These are phyloP conservation scores for Balaeniceps rex DNA, from an alignment of 2,113 vertebrate species.

Conservation along the genomic window DNA sequence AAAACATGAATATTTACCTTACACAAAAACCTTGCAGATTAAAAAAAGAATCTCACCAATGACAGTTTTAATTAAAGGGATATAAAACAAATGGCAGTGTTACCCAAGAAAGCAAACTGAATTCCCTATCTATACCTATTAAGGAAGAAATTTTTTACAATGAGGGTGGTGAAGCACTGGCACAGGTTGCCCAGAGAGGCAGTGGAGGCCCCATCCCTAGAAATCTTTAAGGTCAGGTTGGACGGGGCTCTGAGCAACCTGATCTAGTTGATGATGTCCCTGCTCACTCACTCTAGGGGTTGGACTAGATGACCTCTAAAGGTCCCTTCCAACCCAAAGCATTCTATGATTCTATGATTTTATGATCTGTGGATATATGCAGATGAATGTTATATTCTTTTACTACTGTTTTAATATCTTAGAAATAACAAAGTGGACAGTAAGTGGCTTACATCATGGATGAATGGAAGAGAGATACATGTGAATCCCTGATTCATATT, in stretches of 20 bases:
- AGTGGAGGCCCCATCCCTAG: too few relatives aligned
- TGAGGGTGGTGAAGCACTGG: too few relatives aligned
- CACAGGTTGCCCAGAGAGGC: too few relatives aligned
- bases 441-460: neutral
- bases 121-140: too few relatives aligned
- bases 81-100: slow-evolving; percentile 13
- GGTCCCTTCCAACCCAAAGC: too few relatives aligned
- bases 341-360: too few relatives aligned
- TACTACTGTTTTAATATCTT: neutral
- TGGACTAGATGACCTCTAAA: too few relatives aligned
- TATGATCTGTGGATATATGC: neutral
- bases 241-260: too few relatives aligned
- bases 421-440: slow-evolving; percentile 15
- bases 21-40: slow-evolving; percentile 27
- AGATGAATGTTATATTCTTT: neutral
- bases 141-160: too few relatives aligned
- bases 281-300: too few relatives aligned
- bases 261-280: too few relatives aligned
- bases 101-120: slow-evolving; percentile 13
- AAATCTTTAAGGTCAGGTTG: too few relatives aligned
- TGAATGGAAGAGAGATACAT: neutral
- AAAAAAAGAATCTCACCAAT: slow-evolving; percentile 21
- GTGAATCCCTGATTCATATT: neutral
- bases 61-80: slow-evolving; percentile 55
- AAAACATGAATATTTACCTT: slow-evolving; percentile 64